These are phyloP conservation scores for Epizoanthus illoricatus DNA, from an alignment of 92 coral and sea anemone species.

Conservation along the genomic window DNA sequence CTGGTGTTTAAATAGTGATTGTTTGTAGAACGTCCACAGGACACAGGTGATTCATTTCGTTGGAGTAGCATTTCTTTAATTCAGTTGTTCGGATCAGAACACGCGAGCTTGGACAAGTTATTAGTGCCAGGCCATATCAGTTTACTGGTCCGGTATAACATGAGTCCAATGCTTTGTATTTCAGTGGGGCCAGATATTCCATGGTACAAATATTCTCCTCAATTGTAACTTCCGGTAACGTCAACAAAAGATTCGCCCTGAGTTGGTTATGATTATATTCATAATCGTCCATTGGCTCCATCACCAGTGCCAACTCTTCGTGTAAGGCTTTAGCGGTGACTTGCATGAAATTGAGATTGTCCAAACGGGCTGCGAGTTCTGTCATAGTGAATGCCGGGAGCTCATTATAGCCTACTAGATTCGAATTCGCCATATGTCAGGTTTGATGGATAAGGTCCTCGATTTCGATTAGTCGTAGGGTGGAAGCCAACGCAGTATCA, in stretches of 20 bases:
- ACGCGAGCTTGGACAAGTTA: conserved; percentile 18
- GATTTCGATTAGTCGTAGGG: background rate
- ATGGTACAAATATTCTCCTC: background rate
- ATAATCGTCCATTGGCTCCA: conserved; percentile 34
- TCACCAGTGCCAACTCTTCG: conserved; percentile 4
- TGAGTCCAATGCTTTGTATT: background rate
- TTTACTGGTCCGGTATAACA: conserved; percentile 31
- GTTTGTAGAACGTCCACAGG: background rate
- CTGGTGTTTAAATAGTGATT: background rate
- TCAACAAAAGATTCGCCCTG: conserved; percentile 12
- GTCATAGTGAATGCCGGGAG: conserved; percentile 10
- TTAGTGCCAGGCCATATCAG: conserved; percentile 2
- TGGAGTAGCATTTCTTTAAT: conserved; percentile 7
- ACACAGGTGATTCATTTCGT: conserved; percentile 19
- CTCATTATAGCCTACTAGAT: background rate
- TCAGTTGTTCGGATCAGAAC: background rate
- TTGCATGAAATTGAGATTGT: background rate
- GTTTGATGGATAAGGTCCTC: conserved; percentile 28
- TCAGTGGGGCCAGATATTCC: conserved; percentile 31
- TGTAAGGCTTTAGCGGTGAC: background rate
- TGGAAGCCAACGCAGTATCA: too few relatives aligned
- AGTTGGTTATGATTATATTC: conserved; percentile 12
- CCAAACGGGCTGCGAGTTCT: conserved; percentile 14
- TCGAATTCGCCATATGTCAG: conserved; percentile 12
- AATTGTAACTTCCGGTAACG: conserved; percentile 22